Conservation (phyloP, 2,797 vertebrate species). For the Potorous gilbertii region DNA sequence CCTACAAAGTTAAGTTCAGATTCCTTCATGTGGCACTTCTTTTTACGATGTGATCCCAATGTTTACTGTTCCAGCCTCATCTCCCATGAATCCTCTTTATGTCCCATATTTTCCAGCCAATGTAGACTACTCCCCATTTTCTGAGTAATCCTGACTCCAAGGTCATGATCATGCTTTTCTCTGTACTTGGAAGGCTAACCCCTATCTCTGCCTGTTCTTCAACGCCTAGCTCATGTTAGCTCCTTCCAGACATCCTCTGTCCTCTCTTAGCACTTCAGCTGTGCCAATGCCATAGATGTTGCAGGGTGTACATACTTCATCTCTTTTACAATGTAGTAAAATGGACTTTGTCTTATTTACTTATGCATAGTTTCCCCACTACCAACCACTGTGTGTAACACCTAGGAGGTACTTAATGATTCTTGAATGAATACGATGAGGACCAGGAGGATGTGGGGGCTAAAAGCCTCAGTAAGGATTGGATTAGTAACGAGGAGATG, state of each 20-base stretch:
- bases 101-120: not conserved
- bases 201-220: not conserved
- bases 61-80: not conserved
- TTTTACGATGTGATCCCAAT: not conserved
- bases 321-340: not conserved
- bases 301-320: not conserved
- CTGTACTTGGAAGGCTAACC: not conserved
- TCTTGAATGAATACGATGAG: not conserved
- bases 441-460: not conserved
- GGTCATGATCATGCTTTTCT: not conserved
- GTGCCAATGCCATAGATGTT: not conserved
- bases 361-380: not conserved
- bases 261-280: not conserved
- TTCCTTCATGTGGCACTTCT: not conserved
- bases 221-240: not conserved
- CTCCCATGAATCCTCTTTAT: not conserved
- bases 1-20: not conserved
- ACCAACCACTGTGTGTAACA: not conserved
- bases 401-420: not conserved
- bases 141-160: not conserved
- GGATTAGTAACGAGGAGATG: not conserved
- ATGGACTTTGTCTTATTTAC: not conserved
- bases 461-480: not conserved
- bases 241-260: not conserved
- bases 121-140: not conserved